Evolutionary conservation across 1,140 invertebrate genomes (phyloP), one percentile per base, ranked within the genome.

Genomic region (Drosophila elegans): DNA sequence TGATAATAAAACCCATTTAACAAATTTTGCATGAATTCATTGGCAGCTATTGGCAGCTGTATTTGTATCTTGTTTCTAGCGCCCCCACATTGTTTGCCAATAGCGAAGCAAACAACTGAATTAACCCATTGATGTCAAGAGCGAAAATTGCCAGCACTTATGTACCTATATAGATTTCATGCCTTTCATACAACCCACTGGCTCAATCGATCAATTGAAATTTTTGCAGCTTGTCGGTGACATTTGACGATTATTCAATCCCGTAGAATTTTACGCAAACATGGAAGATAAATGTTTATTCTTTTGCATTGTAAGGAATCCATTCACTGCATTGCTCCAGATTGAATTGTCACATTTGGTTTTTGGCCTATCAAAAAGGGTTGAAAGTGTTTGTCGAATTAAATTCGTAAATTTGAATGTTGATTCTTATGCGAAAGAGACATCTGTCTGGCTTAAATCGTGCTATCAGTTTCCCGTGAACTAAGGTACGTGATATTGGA

Each of bases 181-280:
- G 29, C 27, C 53, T n/a, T 12, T 56, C 6, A 46, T 27, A 21
- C 56, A 36, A 13, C 44, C 9, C 10, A 41, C 13, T 29, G 56
- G 44, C 6, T 16, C 36, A 13, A 72, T 80, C 74, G 63, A 67
- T 76, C 72, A 80, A 73, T 84, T 80, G 69, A 71, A 16, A 63
- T 68, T 81, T 77, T 86, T 88, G 78, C 82, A 86, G 82, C 82
- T 85, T 86, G 82, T 7, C 32, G 74, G 68, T 60, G 68, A 71
- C 77, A 85, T 71, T 80, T 59, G 48, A 4, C 25, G 44, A 39
- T 45, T 74, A 53, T 71, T 51, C 25, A 54, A 29, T 36, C 56
- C 51, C 36, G 73, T 49, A 39, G 77, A 67, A 71, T 71, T 86
- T 90, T 83, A 74, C 69, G 75, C 69, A 86, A 90, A 85, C 72